Percentiles rank a stretch among this genome's conserved stretches.
Evolutionary conservation across 2,113 vertebrate genomes (phyloP).

Genomic region (Raja brachyura): DNA sequence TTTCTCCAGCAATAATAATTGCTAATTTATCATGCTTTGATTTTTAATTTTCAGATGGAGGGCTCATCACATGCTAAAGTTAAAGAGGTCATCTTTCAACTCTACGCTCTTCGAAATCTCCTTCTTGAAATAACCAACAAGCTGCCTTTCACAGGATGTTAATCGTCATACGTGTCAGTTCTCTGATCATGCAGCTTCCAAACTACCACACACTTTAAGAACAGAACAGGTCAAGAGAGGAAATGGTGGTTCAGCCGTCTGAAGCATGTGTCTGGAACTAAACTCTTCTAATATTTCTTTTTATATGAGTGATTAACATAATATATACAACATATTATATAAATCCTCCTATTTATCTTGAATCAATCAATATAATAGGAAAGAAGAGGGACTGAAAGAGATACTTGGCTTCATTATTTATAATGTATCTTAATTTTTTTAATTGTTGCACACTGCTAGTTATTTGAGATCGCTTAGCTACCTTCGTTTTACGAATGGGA

Average conservation of each 20-base stretch:
- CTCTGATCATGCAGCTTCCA: not conserved
- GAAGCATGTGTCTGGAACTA: not conserved
- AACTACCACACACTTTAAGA: not conserved
- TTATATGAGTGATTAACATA: not conserved
- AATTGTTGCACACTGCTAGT: not conserved
- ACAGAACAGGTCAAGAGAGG: not conserved
- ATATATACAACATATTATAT: no score
- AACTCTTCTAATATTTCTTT: not conserved
- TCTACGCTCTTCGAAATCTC: conserved; percentile 28
- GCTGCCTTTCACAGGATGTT: conserved; percentile 24
- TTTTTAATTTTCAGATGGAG: not conserved
- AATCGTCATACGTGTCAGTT: not conserved
- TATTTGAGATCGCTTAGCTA: not conserved
- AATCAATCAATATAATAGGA: not conserved
- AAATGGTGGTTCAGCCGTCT: not conserved
- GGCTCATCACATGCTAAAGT: not conserved
- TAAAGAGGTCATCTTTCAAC: conserved; percentile 20
- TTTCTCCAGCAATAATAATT: not conserved
- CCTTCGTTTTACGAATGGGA: not conserved
- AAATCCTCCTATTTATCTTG: not conserved
- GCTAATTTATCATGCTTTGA: not conserved
- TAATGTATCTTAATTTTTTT: not conserved
- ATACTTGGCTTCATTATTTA: not conserved
- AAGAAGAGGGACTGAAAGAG: not conserved
- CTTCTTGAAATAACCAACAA: not conserved